Percentiles rank a stretch among this genome's conserved stretches.
phyloP scores from a whole-genome alignment of 2,113 vertebrate species.

The Crotalus helleri region DNA sequence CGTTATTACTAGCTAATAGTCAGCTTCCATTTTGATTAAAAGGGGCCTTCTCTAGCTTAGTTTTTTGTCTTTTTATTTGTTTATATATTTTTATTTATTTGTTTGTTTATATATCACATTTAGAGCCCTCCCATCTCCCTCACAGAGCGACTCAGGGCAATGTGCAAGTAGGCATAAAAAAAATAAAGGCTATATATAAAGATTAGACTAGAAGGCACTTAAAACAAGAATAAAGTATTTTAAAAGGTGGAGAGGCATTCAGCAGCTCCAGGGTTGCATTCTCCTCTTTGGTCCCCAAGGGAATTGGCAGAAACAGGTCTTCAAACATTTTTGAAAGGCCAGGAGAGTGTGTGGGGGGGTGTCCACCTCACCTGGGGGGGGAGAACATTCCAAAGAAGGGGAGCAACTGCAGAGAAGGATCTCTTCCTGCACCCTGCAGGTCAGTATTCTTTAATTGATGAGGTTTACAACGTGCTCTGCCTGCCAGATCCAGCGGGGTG shows the following conservation, averaged over 20 bases:
- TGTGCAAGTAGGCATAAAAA: neutral
- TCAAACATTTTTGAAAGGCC: too few relatives aligned
- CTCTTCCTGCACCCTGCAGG: too few relatives aligned
- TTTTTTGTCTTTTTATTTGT: neutral
- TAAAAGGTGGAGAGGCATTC: neutral
- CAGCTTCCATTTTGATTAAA: neutral
- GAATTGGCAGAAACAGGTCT: too few relatives aligned
- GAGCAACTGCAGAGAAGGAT: too few relatives aligned
- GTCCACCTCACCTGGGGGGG: too few relatives aligned
- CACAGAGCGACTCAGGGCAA: neutral
- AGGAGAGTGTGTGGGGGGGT: too few relatives aligned
- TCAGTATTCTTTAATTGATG: too few relatives aligned
- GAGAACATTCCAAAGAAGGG: too few relatives aligned
- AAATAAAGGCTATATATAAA: neutral
- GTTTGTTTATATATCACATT: neutral
- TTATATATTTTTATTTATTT: neutral
- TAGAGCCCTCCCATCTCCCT: neutral
- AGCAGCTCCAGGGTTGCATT: too few relatives aligned
- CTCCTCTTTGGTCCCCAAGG: too few relatives aligned
- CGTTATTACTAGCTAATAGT: neutral
- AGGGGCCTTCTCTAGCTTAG: neutral
- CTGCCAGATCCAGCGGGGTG: too few relatives aligned
- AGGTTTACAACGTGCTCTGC: too few relatives aligned
- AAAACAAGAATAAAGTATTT: neutral
- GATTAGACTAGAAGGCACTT: neutral